phyloP scores from a whole-genome alignment of 1,140 invertebrate species.

The Odontomachus brunneus region DNA sequence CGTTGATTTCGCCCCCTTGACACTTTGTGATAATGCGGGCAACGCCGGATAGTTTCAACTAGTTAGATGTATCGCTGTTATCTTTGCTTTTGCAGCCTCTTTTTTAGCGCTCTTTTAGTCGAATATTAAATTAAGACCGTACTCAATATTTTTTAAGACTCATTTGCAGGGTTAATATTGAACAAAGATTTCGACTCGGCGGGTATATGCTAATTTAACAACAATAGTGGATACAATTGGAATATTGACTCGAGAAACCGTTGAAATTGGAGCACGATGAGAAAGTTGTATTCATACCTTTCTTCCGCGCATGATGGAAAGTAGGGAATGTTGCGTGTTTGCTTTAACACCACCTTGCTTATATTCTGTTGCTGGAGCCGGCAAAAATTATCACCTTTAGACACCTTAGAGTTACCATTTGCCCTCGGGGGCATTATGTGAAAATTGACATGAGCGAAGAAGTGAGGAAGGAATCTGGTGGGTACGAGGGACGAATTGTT shows the following conservation, averaged over 20 bases:
- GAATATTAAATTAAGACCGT: too few species aligned
- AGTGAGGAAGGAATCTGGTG: not conserved
- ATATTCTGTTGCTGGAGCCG: constrained; percentile 7
- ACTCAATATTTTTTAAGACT: too few species aligned
- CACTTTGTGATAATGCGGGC: too few species aligned
- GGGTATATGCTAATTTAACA: not conserved
- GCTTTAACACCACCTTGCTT: constrained; percentile 29
- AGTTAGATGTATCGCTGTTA: too few species aligned
- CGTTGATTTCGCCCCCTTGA: too few species aligned
- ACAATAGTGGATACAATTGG: too few species aligned
- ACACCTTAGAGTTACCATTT: not conserved
- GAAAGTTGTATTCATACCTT: not conserved
- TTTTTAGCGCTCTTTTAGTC: too few species aligned
- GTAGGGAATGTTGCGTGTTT: constrained; percentile 13
- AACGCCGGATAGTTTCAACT: too few species aligned
- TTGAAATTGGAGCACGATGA: not conserved
- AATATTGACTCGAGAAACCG: not conserved
- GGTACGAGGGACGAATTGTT: constrained; percentile 37
- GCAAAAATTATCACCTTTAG: constrained; percentile 46
- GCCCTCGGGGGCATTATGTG: not conserved
- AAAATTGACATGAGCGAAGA: constrained; percentile 40
- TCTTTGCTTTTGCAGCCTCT: too few species aligned
- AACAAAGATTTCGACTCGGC: too few species aligned
- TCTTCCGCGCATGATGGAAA: not conserved
- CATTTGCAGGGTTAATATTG: too few species aligned